Conservation (phyloP, 2,113 vertebrate genomes). For the Hippolais icterina region DNA sequence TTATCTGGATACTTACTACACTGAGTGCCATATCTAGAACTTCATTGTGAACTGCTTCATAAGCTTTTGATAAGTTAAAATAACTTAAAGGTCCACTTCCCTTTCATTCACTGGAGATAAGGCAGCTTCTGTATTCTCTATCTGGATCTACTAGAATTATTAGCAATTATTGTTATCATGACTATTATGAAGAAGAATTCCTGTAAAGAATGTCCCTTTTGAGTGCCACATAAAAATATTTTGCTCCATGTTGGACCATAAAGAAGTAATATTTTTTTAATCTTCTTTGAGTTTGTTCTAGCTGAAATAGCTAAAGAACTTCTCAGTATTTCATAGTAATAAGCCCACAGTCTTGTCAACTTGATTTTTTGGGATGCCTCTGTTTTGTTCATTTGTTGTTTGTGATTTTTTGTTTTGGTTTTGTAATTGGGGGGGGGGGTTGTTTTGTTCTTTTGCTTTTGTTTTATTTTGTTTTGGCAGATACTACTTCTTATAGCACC, state of each 20-base stretch:
- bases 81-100: background rate
- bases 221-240: background rate
- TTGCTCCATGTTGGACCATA: background rate
- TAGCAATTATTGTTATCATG: background rate
- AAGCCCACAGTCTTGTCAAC: background rate
- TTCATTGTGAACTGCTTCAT: background rate
- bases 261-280: background rate
- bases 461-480: background rate
- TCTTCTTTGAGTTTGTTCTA: background rate
- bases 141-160: background rate
- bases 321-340: background rate
- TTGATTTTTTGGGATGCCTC: background rate
- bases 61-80: background rate
- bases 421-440: accelerated
- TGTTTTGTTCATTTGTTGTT: background rate
- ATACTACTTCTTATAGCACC: background rate
- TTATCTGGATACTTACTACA: background rate
- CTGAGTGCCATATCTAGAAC: background rate
- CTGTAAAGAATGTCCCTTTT: background rate
- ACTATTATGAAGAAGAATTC: background rate
- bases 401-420: background rate
- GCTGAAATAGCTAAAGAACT: background rate
- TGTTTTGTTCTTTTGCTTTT: background rate
- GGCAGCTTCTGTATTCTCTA: background rate
- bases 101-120: background rate